Conservation (phyloP, 2,113 vertebrate genomes). For the Sinocyclocheilus grahami region DNA sequence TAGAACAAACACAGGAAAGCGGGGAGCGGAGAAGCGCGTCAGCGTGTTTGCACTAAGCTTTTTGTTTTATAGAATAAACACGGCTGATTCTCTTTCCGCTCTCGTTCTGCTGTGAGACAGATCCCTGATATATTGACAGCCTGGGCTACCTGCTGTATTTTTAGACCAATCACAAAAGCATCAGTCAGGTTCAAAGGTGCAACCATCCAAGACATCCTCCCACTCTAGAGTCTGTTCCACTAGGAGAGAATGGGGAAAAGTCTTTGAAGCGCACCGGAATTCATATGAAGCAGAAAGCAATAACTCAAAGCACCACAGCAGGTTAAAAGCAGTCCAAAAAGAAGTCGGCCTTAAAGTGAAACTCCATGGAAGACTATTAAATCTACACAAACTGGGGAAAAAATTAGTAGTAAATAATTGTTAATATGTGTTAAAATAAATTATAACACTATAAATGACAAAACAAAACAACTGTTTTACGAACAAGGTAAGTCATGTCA, state of each 20-base stretch:
- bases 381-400: neutral
- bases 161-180: slow-evolving; percentile 43
- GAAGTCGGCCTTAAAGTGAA: neutral
- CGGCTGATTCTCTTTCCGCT: slow-evolving; percentile 18
- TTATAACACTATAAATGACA: neutral
- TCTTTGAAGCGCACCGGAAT: slow-evolving; percentile 7
- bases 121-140: slow-evolving; percentile 33
- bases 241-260: neutral
- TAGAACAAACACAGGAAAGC: slow-evolving; percentile 54
- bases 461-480: neutral
- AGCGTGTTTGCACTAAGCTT: neutral
- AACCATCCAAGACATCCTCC: slow-evolving; percentile 41
- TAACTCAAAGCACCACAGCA: neutral
- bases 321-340: neutral
- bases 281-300: slow-evolving; percentile 5
- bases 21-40: neutral
- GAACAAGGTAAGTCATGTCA: neutral
- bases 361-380: neutral
- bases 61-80: slow-evolving; percentile 43
- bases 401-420: neutral
- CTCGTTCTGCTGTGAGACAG: slow-evolving; percentile 1
- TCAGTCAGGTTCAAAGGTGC: slow-evolving; percentile 49
- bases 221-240: slow-evolving; percentile 12
- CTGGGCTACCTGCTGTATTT: slow-evolving; percentile 44
- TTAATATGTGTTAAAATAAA: neutral